Percentiles rank a stretch among this genome's conserved stretches.
Evolutionary conservation across 2,797 vertebrate genomes (phyloP).

Genomic region (Pipistrellus pipistrellus): DNA sequence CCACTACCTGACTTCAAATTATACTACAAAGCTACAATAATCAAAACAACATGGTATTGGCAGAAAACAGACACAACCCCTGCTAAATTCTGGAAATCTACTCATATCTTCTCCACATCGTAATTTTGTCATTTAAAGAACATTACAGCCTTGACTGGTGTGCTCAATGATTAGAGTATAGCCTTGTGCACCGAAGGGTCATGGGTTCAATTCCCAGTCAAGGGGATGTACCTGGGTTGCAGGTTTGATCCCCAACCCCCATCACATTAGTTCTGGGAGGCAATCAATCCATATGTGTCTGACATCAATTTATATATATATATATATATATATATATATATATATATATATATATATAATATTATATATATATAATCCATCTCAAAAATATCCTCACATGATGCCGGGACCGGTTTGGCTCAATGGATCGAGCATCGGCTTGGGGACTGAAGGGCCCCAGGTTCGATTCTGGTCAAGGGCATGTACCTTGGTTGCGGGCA

Average conservation of each 20-base stretch:
- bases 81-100: neutral
- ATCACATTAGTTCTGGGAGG: neutral
- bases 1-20: neutral
- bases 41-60: neutral
- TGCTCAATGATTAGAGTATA: neutral
- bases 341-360: too few relatives aligned
- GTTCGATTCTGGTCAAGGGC: too few relatives aligned
- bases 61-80: neutral
- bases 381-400: too few relatives aligned
- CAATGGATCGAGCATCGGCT: too few relatives aligned
- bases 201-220: neutral
- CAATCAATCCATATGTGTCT: neutral
- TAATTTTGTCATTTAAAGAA: neutral
- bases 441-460: too few relatives aligned
- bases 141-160: neutral
- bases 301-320: neutral
- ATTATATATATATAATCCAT: too few relatives aligned
- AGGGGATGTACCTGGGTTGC: neutral
- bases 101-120: neutral
- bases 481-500: too few relatives aligned
- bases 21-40: neutral
- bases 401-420: too few relatives aligned
- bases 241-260: neutral
- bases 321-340: too few relatives aligned
- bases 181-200: neutral